Evolutionary conservation across 2,888 invertebrate genomes (phyloP).

Genomic region (Tachina grossa): DNA sequence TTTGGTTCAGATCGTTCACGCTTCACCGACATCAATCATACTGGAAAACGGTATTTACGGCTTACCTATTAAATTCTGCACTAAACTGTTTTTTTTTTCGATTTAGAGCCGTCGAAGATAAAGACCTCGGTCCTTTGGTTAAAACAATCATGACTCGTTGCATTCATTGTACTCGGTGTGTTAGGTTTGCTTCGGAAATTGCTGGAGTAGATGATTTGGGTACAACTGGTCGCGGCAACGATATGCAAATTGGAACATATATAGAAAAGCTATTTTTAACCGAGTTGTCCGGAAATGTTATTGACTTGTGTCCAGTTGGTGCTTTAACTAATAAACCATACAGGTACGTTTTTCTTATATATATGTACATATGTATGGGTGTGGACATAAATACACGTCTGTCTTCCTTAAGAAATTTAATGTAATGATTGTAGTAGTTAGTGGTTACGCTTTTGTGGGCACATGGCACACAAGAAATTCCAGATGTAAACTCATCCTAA

Average conservation of each 20-base stretch:
- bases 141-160: slow-evolving; percentile 99
- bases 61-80: background rate
- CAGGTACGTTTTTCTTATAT: slow-evolving; percentile 78
- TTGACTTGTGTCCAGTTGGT: slow-evolving; percentile 99
- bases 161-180: slow-evolving; percentile 99
- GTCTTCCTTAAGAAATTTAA: background rate
- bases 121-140: slow-evolving; percentile 98
- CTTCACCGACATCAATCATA: slow-evolving; percentile 95
- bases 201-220: slow-evolving; percentile 99
- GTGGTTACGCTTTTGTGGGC: no score
- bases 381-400: background rate
- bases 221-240: slow-evolving; percentile 95
- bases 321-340: slow-evolving; percentile 99
- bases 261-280: slow-evolving; percentile 99
- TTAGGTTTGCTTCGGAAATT: slow-evolving; percentile 99
- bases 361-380: background rate
- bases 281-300: slow-evolving; percentile 98
- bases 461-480: no score
- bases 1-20: slow-evolving; percentile 97
- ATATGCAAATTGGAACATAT: slow-evolving; percentile 99
- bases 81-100: background rate
- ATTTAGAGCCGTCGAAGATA: slow-evolving; percentile 97
- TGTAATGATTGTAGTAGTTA: no score
- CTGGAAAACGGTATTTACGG: slow-evolving; percentile 90
- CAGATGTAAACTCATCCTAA: no score